Evolutionary conservation across 2,113 vertebrate species (phyloP).

Genomic region (Cariama cristata): DNA sequence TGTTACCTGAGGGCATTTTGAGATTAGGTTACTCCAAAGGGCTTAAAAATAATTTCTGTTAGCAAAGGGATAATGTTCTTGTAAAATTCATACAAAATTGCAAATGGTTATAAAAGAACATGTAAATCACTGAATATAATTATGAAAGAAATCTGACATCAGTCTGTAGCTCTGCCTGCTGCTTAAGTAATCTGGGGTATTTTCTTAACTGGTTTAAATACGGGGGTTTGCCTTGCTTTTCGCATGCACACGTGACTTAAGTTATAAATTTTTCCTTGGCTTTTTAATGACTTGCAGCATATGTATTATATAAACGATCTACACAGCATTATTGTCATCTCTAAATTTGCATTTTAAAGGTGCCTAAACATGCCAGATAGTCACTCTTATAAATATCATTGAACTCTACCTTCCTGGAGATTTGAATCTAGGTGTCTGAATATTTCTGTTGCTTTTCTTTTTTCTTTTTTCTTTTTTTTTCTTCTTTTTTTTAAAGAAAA

Average conservation of each 20-base stretch:
- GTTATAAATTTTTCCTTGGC: neutral
- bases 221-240: neutral
- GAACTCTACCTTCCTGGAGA: neutral
- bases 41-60: neutral
- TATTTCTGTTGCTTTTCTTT: neutral
- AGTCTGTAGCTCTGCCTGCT: neutral
- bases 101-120: neutral
- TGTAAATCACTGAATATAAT: neutral
- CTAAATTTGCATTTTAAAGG: neutral
- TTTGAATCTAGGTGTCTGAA: neutral
- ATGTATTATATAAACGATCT: neutral
- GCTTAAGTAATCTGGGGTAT: neutral
- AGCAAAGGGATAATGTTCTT: neutral
- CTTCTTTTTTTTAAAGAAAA: neutral
- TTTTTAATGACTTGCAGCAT: neutral
- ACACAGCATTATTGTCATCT: neutral
- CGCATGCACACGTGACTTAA: neutral
- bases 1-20: neutral
- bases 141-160: neutral
- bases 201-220: neutral
- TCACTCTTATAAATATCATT: neutral
- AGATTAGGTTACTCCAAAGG: neutral
- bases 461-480: accelerated
- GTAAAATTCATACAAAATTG: neutral
- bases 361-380: neutral